A percentile compares a stretch with the other conserved stretches of the same genome.
These are phyloP conservation scores for Momotus momota DNA, from an alignment of 2,797 vertebrate genomes.

Conservation along the genomic window DNA sequence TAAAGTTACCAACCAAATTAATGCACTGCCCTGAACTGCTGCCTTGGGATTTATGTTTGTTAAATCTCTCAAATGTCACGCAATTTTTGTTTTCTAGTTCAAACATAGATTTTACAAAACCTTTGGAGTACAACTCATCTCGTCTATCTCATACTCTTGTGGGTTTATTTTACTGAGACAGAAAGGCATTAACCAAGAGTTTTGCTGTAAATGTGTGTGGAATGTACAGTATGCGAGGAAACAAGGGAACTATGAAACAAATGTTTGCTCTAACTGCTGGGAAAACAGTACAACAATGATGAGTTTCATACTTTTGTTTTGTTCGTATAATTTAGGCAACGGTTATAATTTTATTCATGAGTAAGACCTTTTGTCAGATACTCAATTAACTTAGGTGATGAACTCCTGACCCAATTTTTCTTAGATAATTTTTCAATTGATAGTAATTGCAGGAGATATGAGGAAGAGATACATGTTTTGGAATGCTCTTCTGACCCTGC, in stretches of 20 bases:
- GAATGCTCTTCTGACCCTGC: background rate
- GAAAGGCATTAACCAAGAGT: background rate
- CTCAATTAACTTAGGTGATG: background rate
- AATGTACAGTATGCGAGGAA: background rate
- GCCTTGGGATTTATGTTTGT: constrained; percentile 30
- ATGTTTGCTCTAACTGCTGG: background rate
- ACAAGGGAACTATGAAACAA: background rate
- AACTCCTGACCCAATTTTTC: background rate
- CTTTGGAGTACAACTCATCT: background rate
- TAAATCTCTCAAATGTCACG: constrained; percentile 45
- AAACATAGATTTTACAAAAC: background rate
- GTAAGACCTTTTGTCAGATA: background rate
- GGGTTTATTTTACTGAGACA: background rate
- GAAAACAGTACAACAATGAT: background rate
- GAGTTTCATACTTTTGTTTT: background rate
- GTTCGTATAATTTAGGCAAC: background rate
- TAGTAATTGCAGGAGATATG: background rate
- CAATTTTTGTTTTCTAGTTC: constrained; percentile 46
- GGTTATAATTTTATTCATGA: background rate
- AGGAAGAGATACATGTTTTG: background rate
- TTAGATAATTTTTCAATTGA: background rate
- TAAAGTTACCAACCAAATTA: constrained; percentile 57
- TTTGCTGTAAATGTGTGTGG: background rate
- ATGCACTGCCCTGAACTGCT: background rate
- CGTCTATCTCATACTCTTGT: background rate